These are phyloP conservation scores for Elmis aenea DNA, from an alignment of 2,888 invertebrate genomes.

Conservation along the genomic window DNA sequence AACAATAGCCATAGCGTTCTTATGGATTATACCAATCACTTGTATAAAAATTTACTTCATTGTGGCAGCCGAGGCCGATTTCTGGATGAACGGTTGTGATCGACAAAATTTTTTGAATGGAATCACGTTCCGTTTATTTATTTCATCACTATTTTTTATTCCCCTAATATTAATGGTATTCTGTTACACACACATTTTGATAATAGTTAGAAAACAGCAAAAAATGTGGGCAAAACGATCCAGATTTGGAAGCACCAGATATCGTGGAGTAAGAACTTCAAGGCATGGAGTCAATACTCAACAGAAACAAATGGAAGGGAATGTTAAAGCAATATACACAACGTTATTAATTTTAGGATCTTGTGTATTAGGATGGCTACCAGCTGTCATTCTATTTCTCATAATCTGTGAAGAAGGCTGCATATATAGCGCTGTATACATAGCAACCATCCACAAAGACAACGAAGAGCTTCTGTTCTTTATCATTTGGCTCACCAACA, in stretches of 20 bases:
- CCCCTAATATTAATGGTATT: slow-evolving; percentile 55
- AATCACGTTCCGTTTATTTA: slow-evolving; percentile 37
- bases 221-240: slow-evolving; percentile 46
- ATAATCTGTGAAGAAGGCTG: slow-evolving; percentile 50
- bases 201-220: slow-evolving; percentile 54
- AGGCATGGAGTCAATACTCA: slow-evolving; percentile 28
- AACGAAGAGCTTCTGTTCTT: slow-evolving; percentile 20
- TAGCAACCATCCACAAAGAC: slow-evolving; percentile 13
- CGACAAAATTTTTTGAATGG: slow-evolving; percentile 13
- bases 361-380: slow-evolving; percentile 58
- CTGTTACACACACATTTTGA: slow-evolving; percentile 57
- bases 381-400: slow-evolving; percentile 53
- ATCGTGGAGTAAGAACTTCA: slow-evolving; percentile 13
- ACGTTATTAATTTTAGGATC: slow-evolving; percentile 59
- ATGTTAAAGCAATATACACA: slow-evolving; percentile 56
- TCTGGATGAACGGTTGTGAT: slow-evolving; percentile 35
- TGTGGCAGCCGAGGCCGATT: slow-evolving; percentile 47
- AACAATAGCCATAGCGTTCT: slow-evolving; percentile 46
- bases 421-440: slow-evolving; percentile 29
- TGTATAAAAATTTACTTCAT: slow-evolving; percentile 52
- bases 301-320: slow-evolving; percentile 45
- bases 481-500: slow-evolving; percentile 40
- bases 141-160: slow-evolving; percentile 52
- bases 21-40: slow-evolving; percentile 55
- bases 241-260: slow-evolving; percentile 42